A percentile compares a stretch with the other conserved stretches of the same genome.
Evolutionary conservation across 2,888 invertebrate genomes (phyloP).

Genomic region (Willowsia nigromaculata): DNA sequence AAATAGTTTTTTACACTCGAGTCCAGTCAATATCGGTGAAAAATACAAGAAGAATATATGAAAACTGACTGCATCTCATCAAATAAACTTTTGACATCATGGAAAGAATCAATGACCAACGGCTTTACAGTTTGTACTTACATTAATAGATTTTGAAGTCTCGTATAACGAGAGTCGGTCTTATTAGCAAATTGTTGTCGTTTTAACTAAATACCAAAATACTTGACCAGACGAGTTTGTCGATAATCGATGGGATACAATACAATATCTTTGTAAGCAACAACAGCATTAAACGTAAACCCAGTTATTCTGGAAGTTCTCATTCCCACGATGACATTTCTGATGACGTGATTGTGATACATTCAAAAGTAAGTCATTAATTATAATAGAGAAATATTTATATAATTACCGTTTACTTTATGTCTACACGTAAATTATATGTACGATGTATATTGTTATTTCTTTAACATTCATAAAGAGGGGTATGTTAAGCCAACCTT

Average conservation of each 20-base stretch:
- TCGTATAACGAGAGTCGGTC: not conserved
- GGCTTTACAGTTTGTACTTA: not conserved
- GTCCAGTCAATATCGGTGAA: not conserved
- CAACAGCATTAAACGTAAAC: too few species aligned
- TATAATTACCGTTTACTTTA: conserved; percentile 7
- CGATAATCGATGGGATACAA: not conserved
- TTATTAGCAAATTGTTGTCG: not conserved
- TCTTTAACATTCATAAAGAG: not conserved
- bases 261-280: not conserved
- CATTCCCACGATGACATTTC: conserved; percentile 20
- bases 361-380: conserved; percentile 39
- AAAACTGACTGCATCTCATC: not conserved
- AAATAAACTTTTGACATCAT: not conserved
- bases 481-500: not conserved
- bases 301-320: not conserved
- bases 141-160: not conserved
- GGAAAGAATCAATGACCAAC: not conserved
- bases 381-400: conserved; percentile 36
- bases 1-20: not conserved
- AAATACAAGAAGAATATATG: not conserved
- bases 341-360: conserved; percentile 47
- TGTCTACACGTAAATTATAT: not conserved
- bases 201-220: not conserved
- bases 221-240: not conserved
- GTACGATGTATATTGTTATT: not conserved